Conservation (phyloP, 2,797 vertebrate genomes). For the Glyptemys insculpta region DNA sequence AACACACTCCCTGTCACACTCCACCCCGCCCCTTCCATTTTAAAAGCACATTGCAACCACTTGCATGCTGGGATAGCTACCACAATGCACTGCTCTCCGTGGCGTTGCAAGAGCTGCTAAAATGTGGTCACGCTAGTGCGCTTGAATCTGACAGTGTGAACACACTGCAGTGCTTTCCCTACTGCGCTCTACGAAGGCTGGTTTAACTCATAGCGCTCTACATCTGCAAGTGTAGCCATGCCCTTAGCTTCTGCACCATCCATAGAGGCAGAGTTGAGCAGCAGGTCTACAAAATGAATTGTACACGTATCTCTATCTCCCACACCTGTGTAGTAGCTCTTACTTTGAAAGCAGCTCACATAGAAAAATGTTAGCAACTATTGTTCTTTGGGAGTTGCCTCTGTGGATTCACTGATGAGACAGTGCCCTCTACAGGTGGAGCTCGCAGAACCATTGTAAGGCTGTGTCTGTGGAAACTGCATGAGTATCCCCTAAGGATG, state of each 20-base stretch:
- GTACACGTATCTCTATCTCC: accelerated
- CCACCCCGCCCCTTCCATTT: no score
- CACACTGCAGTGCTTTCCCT: no score
- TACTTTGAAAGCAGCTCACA: not conserved
- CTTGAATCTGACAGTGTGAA: no score
- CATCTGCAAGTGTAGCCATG: no score
- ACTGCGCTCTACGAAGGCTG: no score
- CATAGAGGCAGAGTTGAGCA: not conserved
- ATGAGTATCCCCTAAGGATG: not conserved
- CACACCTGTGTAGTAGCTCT: not conserved
- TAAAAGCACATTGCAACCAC: no score
- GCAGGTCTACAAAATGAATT: not conserved
- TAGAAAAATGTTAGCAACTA: accelerated
- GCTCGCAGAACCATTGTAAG: not conserved
- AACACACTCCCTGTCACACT: no score
- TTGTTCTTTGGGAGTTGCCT: not conserved
- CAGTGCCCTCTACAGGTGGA: not conserved
- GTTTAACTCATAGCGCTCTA: no score
- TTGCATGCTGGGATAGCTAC: no score
- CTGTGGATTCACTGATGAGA: not conserved
- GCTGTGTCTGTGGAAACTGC: not conserved
- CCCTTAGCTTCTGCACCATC: not conserved
- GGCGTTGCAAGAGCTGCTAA: no score
- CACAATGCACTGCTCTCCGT: no score
- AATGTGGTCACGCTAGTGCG: no score